Conservation (phyloP, 2,888 invertebrate genomes). For the Homarus gammarus region DNA sequence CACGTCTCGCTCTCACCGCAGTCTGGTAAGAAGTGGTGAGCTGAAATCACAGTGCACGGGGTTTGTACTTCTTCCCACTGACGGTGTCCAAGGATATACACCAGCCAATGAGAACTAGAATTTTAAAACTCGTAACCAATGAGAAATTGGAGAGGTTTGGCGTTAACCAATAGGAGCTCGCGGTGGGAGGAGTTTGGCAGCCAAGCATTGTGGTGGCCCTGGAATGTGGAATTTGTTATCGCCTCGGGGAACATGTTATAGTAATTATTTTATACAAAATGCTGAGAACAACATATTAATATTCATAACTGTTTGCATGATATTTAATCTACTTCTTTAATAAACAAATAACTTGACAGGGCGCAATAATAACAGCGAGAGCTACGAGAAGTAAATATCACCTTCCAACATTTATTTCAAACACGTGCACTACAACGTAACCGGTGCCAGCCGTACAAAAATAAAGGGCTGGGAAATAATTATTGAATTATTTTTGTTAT, state of each 20-base stretch:
- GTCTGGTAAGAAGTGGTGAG: constrained; percentile 34
- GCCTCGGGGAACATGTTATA: constrained; percentile 11
- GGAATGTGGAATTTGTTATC: constrained; percentile 40
- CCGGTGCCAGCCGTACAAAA: constrained; percentile 57
- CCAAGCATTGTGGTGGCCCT: constrained; percentile 43
- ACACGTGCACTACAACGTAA: constrained; percentile 38
- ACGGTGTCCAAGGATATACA: constrained; percentile 32
- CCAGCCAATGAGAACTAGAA: constrained; percentile 47
- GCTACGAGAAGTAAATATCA: neutral
- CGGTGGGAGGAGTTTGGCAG: constrained; percentile 50
- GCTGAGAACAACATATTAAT: neutral
- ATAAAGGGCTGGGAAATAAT: neutral
- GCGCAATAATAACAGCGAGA: neutral
- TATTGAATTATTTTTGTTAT: constrained; percentile 14
- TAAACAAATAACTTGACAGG: neutral
- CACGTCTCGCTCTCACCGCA: constrained; percentile 8
- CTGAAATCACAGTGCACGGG: constrained; percentile 39
- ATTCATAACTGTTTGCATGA: neutral
- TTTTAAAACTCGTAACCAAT: constrained; percentile 28
- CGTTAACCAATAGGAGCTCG: constrained; percentile 3
- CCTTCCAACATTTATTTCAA: neutral
- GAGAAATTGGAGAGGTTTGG: constrained; percentile 23
- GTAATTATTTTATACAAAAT: constrained; percentile 19
- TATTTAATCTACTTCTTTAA: neutral
- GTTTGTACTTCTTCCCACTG: constrained; percentile 22